Base-by-base conservation (phyloP, 2,888 invertebrate genomes). In the Torymus auratus region DNA sequence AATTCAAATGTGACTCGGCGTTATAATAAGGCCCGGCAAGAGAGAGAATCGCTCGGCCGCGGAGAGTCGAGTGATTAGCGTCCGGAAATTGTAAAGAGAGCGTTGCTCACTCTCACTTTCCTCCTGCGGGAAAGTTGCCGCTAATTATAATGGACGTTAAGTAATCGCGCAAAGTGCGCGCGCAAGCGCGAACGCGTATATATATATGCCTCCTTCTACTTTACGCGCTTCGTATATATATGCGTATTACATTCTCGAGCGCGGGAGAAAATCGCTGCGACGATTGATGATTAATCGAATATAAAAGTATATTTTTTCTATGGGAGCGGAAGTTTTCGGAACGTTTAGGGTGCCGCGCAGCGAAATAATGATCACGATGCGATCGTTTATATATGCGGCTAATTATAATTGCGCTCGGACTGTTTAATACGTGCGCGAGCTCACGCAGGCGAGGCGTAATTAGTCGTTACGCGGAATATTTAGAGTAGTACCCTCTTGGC, bases 61-160 rank as follows among this genome's bases (percentile, higher is more conserved):
- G 56, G 56, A 75, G 17, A 62, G 23, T 41, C 23, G 23, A 23
- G 13, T 53, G 75, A 76, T 76, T 71, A 75, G 71, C 20, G 79
- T 77, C 77, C 82, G 82, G 82, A 82, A 82, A 82, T 82, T 77
- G 70, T 82, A 71, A 80, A 70, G 41, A 41, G 41, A 41, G 73
- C 74, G 80, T 13, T 23, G n/a, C 75, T 88, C 87, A 88, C 88
- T 89, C 90, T 90, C 89, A 88, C 90, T 90, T 89, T 90, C 87
- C 86, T 88, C 70, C 88, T 89, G n/a, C n/a, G 90, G 88, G 90
- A 90, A 90, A 90, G 90, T 89, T 88, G 88, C 87, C 88, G 87
- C 89, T 89, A 90, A 90, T 90, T 90, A 89, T 88, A 89, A 89
- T 88, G 87, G 86, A 87, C 87, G 88, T 90, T 90, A 88, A 88